Percentiles rank a stretch among this genome's conserved stretches.
These are phyloP conservation scores for Troides helena DNA, from an alignment of 2,888 invertebrate species.

Conservation along the genomic window DNA sequence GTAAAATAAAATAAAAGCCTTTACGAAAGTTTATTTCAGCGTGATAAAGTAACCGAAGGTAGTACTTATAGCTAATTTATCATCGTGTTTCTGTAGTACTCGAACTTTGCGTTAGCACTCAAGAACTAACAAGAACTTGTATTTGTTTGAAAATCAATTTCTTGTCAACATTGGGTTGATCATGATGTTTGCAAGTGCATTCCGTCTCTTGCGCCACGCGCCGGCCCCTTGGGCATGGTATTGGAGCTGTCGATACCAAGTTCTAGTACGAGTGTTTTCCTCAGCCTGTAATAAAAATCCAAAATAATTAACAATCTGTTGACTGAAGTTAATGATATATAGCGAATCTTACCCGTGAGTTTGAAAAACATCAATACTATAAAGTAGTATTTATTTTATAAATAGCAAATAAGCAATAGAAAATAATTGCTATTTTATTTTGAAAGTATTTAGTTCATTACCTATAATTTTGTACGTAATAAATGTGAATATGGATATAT, in stretches of 20 bases:
- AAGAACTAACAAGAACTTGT: background rate
- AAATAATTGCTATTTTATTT: slow-evolving; percentile 1
- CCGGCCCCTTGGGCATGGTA: slow-evolving; percentile 95
- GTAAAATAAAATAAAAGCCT: slow-evolving; percentile 3
- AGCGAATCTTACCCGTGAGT: background rate
- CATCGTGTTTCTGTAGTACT: background rate
- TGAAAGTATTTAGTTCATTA: background rate
- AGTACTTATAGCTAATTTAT: slow-evolving; percentile 20
- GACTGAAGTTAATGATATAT: background rate
- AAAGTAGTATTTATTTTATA: background rate
- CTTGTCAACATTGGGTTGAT: slow-evolving; percentile 89
- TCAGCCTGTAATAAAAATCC: slow-evolving; percentile 86
- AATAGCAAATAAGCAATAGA: background rate
- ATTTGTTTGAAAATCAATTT: slow-evolving; percentile 46
- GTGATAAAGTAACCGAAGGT: slow-evolving; percentile 16
- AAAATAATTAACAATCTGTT: background rate
- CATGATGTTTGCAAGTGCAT: slow-evolving; percentile 98
- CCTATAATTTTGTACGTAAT: no score
- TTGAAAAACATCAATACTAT: background rate
- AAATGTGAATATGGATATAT: no score
- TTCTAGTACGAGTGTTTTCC: slow-evolving; percentile 90
- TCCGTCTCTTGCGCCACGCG: slow-evolving; percentile 94
- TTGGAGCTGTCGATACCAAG: slow-evolving; percentile 94
- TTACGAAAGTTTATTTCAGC: slow-evolving; percentile 4
- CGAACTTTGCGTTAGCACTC: slow-evolving; percentile 3